phyloP scores from a whole-genome alignment of 2,888 invertebrate species.

The Timema podura region DNA sequence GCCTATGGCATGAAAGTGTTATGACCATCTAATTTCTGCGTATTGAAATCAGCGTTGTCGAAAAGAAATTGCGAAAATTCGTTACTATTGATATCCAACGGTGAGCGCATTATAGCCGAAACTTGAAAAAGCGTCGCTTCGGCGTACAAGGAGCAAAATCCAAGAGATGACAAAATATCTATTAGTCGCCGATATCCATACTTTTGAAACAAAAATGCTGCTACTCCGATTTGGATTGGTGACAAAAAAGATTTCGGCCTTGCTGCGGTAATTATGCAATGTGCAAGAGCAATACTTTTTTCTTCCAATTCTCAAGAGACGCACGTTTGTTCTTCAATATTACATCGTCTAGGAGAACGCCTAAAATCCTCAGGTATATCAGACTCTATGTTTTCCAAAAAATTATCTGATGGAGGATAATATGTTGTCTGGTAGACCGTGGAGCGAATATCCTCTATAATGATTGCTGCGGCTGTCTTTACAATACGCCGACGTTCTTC shows the following conservation, averaged over 20 bases:
- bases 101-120: not conserved
- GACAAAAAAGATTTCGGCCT: constrained; percentile 32
- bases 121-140: not conserved
- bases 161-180: constrained; percentile 30
- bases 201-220: constrained; percentile 28
- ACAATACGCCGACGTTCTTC: constrained; percentile 33
- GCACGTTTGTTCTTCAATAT: constrained; percentile 27
- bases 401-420: constrained; percentile 31
- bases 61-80: not conserved
- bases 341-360: constrained; percentile 26
- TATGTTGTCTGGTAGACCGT: constrained; percentile 28
- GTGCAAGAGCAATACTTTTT: constrained; percentile 29
- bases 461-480: constrained; percentile 27
- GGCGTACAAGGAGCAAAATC: constrained; percentile 21
- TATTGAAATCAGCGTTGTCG: not conserved
- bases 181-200: constrained; percentile 28
- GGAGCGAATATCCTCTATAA: constrained; percentile 28
- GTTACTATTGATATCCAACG: not conserved
- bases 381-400: constrained; percentile 29
- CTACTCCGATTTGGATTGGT: constrained; percentile 24
- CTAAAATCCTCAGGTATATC: constrained; percentile 29
- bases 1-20: not conserved
- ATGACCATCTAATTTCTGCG: not conserved
- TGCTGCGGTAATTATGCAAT: constrained; percentile 33
- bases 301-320: constrained; percentile 26